Evolutionary conservation across 2,797 vertebrate genomes (phyloP), one percentile per base, ranked within the genome.

Genomic region (Podarcis lilfordi): DNA sequence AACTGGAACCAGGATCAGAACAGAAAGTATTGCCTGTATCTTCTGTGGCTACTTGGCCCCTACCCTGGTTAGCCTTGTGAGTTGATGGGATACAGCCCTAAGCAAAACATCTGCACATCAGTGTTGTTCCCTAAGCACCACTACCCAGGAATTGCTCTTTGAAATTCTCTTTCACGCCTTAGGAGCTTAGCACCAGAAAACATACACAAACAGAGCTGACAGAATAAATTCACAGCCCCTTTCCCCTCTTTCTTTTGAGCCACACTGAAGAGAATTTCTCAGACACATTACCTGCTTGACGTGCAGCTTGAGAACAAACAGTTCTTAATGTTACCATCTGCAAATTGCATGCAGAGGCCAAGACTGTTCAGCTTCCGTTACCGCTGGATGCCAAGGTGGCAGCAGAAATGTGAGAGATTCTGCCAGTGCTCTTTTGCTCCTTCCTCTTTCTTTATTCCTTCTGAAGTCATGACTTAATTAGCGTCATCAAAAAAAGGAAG

Each of bases 391-490:
- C 85, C 8, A 5, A 71, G 2, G 76, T 82, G 90, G 59, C 68
- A 77, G 32, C 1, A 40, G 77, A 83, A 8, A 19, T 3, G 8
- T 32, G 27, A 85, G 92, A 76, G 68, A 55, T 2, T 64, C 77
- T 91, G 71, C 32, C 84, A 89, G 85, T 45, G 85, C n/a, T 72
- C 0, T 0, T 92, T 5, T 76, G 61, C 82, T 88, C 86, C n/a
- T 10, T 87, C 76, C 64, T 92, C 64, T 92, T 95, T 88, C 93
- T 93, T 92, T 88, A 92, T 92, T 94, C 93, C 89, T 91, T 95
- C 89, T 92, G 89, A 95, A 95, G 89, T 86, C 91, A 85, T 88
- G 91, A 85, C 35, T 82, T 94, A 89, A 88, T 86, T 81, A 92
- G 91, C 27, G 86, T 91, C 84, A 87, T 90, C 87, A 82, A 94